A percentile compares a stretch with the other conserved stretches of the same genome.
phyloP scores from a whole-genome alignment of 2,888 invertebrate genomes.

The Lasioglossum figueresi region DNA sequence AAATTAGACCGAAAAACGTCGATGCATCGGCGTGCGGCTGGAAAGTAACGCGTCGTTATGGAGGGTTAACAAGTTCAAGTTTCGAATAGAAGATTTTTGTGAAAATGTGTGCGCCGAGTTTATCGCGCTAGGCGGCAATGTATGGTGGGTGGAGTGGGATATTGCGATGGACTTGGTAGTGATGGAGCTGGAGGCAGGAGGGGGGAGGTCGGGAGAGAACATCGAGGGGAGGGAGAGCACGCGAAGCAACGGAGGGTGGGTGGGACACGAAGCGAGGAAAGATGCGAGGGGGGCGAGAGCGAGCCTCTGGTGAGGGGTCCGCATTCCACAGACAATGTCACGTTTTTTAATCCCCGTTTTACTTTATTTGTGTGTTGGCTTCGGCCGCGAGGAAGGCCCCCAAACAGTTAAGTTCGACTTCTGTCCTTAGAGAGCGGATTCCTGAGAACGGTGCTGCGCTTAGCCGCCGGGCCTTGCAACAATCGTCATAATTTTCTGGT shows the following conservation, averaged over 20 bases:
- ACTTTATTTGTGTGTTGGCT: conserved; percentile 80
- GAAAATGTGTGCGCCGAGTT: conserved; percentile 3
- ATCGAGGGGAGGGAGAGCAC: conserved; percentile 49
- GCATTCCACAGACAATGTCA: conserved; percentile 84
- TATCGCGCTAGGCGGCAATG: conserved; percentile 16
- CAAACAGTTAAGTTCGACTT: conserved; percentile 73
- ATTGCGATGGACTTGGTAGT: conserved; percentile 27
- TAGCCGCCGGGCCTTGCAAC: not conserved
- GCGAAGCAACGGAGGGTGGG: conserved; percentile 59
- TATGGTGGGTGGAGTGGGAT: conserved; percentile 52
- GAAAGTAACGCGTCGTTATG: not conserved
- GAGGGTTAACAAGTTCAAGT: conserved; percentile 13
- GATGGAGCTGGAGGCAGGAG: conserved; percentile 51
- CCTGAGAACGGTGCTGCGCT: conserved; percentile 45
- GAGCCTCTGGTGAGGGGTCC: conserved; percentile 79
- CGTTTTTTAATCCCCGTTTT: conserved; percentile 83
- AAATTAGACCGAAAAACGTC: not conserved
- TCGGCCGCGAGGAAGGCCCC: conserved; percentile 70
- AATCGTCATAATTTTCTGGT: not conserved
- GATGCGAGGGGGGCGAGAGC: conserved; percentile 54
- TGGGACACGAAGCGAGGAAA: conserved; percentile 50
- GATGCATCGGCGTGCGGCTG: not conserved
- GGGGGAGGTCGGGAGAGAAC: not conserved
- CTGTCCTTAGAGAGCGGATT: conserved; percentile 58
- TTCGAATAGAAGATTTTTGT: conserved; percentile 7